Percentiles rank a stretch among this genome's conserved stretches.
Conservation (phyloP, 2,888 invertebrate genomes). For the Cryptosula pallasiana region DNA sequence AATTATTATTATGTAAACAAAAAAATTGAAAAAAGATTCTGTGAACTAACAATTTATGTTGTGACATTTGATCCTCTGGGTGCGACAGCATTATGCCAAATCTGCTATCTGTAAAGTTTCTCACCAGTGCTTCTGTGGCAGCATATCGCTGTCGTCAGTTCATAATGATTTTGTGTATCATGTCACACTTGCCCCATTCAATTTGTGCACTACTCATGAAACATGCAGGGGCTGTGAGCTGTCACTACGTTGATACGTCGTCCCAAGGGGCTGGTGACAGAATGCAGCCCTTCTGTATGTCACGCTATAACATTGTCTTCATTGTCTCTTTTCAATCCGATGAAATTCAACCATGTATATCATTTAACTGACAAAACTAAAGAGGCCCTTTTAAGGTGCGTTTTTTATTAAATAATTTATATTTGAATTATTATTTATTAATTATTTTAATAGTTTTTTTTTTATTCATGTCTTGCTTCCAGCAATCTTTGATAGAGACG, state of each 20-base stretch:
- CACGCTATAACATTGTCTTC: neutral
- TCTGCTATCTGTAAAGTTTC: neutral
- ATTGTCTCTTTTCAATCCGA: neutral
- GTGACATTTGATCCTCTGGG: slow-evolving; percentile 21
- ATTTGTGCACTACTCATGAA: slow-evolving; percentile 17
- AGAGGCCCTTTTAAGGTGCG: no score
- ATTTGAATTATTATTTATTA: no score
- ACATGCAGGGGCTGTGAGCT: slow-evolving; percentile 10
- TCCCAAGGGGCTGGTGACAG: neutral
- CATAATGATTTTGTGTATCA: slow-evolving; percentile 1
- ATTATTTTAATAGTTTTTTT: no score
- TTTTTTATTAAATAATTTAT: no score
- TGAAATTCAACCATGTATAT: neutral
- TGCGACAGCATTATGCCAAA: neutral
- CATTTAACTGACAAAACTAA: no score
- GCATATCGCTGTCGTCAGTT: neutral
- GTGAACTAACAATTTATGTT: neutral
- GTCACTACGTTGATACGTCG: neutral
- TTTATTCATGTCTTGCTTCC: no score
- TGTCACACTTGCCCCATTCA: neutral
- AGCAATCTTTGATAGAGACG: no score
- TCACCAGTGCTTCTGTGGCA: neutral
- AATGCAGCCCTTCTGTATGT: neutral
- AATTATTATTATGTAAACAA: neutral
- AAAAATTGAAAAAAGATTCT: neutral